Percentiles rank a stretch among this genome's conserved stretches.
These are phyloP conservation scores for Xylota sylvarum DNA, from an alignment of 2,888 invertebrate species.

Conservation along the genomic window DNA sequence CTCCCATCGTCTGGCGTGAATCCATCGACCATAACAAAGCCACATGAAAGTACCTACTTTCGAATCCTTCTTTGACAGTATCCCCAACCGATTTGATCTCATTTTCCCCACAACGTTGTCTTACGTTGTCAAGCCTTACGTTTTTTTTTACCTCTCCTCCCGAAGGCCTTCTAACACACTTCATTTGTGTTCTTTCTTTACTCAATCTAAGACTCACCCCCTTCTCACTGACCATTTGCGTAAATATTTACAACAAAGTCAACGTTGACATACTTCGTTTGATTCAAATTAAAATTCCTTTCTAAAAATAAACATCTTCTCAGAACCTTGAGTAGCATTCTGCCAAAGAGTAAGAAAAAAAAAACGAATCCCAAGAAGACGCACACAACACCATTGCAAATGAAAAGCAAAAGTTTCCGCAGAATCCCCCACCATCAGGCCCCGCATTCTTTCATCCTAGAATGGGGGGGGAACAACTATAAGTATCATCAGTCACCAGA, in stretches of 20 bases:
- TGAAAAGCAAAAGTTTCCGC: slow-evolving; percentile 73
- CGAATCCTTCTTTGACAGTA: no score
- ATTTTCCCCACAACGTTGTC: no score
- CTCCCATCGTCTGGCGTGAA: no score
- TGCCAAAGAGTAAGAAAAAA: slow-evolving; percentile 1
- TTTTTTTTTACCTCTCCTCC: no score
- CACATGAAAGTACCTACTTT: no score
- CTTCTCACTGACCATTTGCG: slow-evolving; percentile 28
- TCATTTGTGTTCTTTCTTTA: no score
- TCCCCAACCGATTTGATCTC: no score
- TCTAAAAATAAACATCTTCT: slow-evolving; percentile 63
- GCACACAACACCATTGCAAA: slow-evolving; percentile 38
- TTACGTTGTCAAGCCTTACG: no score
- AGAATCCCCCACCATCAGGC: slow-evolving; percentile 28
- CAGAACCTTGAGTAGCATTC: slow-evolving; percentile 61
- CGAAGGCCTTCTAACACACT: no score
- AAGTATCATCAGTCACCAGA: slow-evolving; percentile 58
- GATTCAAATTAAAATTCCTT: slow-evolving; percentile 71
- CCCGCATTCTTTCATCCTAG: slow-evolving; percentile 22
- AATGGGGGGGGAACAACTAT: background rate
- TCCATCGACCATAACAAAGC: no score
- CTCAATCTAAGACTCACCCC: background rate
- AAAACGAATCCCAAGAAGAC: slow-evolving; percentile 50
- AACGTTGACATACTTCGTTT: slow-evolving; percentile 72
- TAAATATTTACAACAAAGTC: slow-evolving; percentile 46